Evolutionary conservation across 2,113 vertebrate species (phyloP), one percentile per base, ranked within the genome.

Genomic region (Turdus rufiventris): DNA sequence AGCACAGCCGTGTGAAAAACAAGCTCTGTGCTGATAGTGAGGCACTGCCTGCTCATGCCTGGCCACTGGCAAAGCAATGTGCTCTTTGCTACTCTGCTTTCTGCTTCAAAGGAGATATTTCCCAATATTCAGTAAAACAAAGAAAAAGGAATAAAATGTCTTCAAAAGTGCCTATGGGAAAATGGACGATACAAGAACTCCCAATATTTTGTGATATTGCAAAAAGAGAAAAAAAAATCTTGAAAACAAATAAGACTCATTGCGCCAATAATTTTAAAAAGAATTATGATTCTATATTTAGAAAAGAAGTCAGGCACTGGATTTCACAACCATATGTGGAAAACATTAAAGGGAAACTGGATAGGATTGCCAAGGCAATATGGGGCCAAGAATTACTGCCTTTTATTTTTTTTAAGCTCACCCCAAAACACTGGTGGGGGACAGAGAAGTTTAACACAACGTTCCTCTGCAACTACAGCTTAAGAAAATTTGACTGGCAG

Each of bases 261-360:
- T 63, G 40, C 51, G 87, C 71, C 5, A 19, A 74, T 94, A 38
- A 89, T 92, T 92, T 84, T 78, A 18, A 61, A 67, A 94, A 72
- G 3, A 76, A 78, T 72, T 45, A 75, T 31, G 24, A 62, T 61
- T 50, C 91, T 89, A 75, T 94, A 81, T 94, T 94, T 95, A 90
- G 92, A 78, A 82, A 61, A 68, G 1, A 48, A 85, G 53, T 76
- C 77, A 85, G 77, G 78, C 65, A 33, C 29, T 82, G 42, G 24
- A 92, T 91, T 94, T 91, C 84, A 94, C 80, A 94, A 94, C 93
- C 94, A 91, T 94, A 95, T 96, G 92, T 96, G 93, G 96, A 87
- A 94, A 92, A 89, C 25, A 66, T 77, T 60, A 72, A 74, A 77
- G 54, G 29, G 12, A 60, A 89, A 60, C 40, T 61, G 31, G 45